phyloP scores from a whole-genome alignment of 35 echinoderm and acorn worm species.

The Stichopus chloronotus region DNA sequence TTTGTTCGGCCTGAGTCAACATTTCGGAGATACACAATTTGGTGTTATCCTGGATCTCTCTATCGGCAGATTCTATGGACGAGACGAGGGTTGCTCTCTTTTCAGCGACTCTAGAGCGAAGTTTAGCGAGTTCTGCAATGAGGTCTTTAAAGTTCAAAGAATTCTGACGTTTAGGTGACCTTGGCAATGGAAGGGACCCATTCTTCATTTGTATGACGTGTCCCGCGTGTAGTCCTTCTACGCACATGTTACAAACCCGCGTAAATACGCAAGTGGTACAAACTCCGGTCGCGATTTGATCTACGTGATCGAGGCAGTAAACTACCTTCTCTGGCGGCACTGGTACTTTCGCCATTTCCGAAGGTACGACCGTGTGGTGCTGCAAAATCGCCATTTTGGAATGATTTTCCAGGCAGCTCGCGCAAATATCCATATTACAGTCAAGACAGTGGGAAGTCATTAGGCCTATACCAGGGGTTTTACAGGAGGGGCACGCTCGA shows the following conservation, averaged over 20 bases:
- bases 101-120: neutral
- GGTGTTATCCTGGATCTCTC: slow-evolving; percentile 21
- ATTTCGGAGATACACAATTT: neutral
- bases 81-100: neutral
- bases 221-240: neutral
- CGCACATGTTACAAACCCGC: neutral
- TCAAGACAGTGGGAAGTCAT: neutral
- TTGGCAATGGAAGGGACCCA: neutral
- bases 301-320: neutral
- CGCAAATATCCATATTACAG: slow-evolving; percentile 4
- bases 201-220: neutral
- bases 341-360: neutral
- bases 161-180: neutral
- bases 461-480: no score
- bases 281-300: neutral
- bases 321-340: neutral
- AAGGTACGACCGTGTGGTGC: neutral
- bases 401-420: neutral
- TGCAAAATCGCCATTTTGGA: slow-evolving; percentile 15
- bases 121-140: neutral
- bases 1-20: slow-evolving; percentile 12
- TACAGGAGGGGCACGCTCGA: neutral
- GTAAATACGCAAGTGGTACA: neutral
- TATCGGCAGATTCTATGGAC: neutral
- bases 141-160: slow-evolving; percentile 5